Evolutionary conservation across 2,797 vertebrate species (phyloP).

Genomic region (Acanthopagrus latus): DNA sequence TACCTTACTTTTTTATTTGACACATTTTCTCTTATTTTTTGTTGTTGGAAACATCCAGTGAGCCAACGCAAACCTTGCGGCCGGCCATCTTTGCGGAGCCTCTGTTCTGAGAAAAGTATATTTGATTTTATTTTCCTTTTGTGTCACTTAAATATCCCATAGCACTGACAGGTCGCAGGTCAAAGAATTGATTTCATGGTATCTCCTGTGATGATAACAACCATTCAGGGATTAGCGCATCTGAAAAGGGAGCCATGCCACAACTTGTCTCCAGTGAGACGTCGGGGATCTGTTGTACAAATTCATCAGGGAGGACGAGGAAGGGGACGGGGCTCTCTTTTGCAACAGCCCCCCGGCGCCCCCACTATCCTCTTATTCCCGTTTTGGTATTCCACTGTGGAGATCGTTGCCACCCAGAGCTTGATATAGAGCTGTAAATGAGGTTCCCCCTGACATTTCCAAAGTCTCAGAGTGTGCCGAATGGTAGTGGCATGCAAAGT

Average conservation of each 20-base stretch:
- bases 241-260: constrained; percentile 71
- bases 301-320: constrained; percentile 71
- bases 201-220: constrained; percentile 76
- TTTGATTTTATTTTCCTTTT: constrained; percentile 36
- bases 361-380: constrained; percentile 47
- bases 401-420: constrained; percentile 70
- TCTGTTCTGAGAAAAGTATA: background rate
- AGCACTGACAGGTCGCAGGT: constrained; percentile 72
- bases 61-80: too few species aligned
- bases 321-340: constrained; percentile 68
- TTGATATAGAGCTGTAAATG: constrained; percentile 74
- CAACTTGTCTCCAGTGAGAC: constrained; percentile 65
- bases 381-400: constrained; percentile 79
- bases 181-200: constrained; percentile 82
- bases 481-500: constrained; percentile 84
- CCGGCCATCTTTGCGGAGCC: too few species aligned
- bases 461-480: constrained; percentile 78
- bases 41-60: too few species aligned
- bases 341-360: constrained; percentile 33
- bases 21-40: too few species aligned
- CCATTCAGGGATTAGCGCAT: constrained; percentile 74
- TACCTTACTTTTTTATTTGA: too few species aligned
- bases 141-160: constrained; percentile 68
- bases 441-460: constrained; percentile 73
- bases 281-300: constrained; percentile 73